These are phyloP conservation scores for Melanerpes aurifrons DNA, from an alignment of 2,113 vertebrate species.

Conservation along the genomic window DNA sequence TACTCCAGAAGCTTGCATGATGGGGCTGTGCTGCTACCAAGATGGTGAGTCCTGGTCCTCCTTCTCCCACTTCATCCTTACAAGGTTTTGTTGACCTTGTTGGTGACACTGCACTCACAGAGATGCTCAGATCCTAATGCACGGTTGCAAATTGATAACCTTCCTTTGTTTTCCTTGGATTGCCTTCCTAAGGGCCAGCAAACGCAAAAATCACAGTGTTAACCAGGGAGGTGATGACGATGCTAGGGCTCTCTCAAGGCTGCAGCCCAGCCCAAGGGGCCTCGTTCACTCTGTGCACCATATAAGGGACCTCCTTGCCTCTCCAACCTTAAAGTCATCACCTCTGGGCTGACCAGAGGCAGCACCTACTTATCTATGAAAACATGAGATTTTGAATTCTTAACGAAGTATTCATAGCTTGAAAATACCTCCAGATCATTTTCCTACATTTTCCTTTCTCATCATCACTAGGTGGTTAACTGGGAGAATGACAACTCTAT, in stretches of 20 bases:
- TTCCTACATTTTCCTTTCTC: background rate
- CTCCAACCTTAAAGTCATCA: background rate
- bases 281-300: background rate
- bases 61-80: background rate
- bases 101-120: background rate
- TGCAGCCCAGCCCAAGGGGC: background rate
- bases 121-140: background rate
- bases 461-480: background rate
- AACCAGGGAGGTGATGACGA: background rate
- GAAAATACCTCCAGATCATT: background rate
- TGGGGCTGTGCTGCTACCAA: too few relatives aligned
- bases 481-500: background rate
- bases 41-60: background rate
- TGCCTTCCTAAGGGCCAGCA: background rate
- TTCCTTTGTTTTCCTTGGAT: too few relatives aligned
- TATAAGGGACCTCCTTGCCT: background rate
- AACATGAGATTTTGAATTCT: background rate
- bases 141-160: background rate
- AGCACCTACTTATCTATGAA: background rate
- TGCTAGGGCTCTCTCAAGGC: fast-evolving
- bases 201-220: background rate
- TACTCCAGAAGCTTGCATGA: fast-evolving
- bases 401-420: background rate
- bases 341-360: background rate
- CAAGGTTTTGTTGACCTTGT: background rate